Base-by-base conservation (phyloP, 2,888 invertebrate species). In the Eristalinus aeneus region DNA sequence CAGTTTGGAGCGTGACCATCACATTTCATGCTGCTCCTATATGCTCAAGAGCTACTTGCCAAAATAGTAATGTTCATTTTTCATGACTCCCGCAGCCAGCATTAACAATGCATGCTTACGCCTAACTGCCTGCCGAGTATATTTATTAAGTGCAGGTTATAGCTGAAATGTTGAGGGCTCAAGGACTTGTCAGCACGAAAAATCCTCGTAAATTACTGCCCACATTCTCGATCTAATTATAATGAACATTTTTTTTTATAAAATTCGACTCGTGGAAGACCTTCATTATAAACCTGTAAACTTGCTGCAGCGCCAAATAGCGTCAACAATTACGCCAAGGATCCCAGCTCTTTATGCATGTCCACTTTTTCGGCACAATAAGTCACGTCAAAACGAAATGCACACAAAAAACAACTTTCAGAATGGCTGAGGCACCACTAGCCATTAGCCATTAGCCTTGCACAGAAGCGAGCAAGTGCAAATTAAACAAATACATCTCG, bases 401-500 rank as follows among this genome's bases (percentile, higher is more conserved):
- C 12, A 54, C 53, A 46, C n/a, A 16, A 31, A 32, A 10, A 56
- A 64, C 2, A 34, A 31, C 65, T 20, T n/a, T 27, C 3, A 68
- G 22, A 68, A 53, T 53, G 73, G 60, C 36, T 60, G 60, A 77
- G 32, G n/a, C n/a, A n/a, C n/a, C n/a, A n/a, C n/a, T 54, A 69
- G 8, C 16, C 46, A 46, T 46, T 46, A 46, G 46, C 73, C 73
- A 77, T 86, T 77, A 77, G 77, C 72, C 80, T 80, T 76, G 76
- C 69, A 76, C 72, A 79, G 31, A 64, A 73, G 58, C 60, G 46
- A 64, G 46, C 68, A 79, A 79, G 75, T 83, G 83, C 75, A 87
- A 83, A 72, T 79, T 83, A 87, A 83, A 83, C 75, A 79, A 75
- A 78, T 53, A 81, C 23, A 69, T 81, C 31, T 58, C 39, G 8